These are phyloP conservation scores for Drosophila testacea DNA, from an alignment of 2,888 invertebrate genomes.

Conservation along the genomic window DNA sequence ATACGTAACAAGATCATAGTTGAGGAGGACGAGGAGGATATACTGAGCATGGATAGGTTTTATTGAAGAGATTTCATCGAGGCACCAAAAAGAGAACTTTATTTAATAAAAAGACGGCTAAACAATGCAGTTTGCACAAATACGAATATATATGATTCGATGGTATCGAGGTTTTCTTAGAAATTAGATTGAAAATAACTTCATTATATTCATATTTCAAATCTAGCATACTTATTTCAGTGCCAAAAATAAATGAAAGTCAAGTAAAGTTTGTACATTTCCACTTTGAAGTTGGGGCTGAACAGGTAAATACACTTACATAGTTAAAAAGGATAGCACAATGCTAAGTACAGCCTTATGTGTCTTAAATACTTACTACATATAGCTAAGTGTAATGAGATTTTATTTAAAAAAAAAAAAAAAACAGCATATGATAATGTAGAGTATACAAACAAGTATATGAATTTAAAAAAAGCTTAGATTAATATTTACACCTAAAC, in stretches of 20 bases:
- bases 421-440: constrained; percentile 7
- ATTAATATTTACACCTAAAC: constrained; percentile 56
- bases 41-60: constrained; percentile 83
- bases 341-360: constrained; percentile 84
- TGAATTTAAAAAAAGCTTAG: constrained; percentile 56
- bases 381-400: constrained; percentile 80
- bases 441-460: constrained; percentile 33
- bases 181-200: constrained; percentile 14
- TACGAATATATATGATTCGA: constrained; percentile 18
- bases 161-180: constrained; percentile 20
- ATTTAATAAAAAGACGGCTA: neutral
- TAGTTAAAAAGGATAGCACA: constrained; percentile 59
- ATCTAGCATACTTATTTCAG: constrained; percentile 47
- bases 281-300: constrained; percentile 43
- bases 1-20: constrained; percentile 82
- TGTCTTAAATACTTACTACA: constrained; percentile 84
- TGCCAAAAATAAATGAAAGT: constrained; percentile 44
- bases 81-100: constrained; percentile 39
- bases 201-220: constrained; percentile 16
- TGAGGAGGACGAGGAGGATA: constrained; percentile 83
- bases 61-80: constrained; percentile 84
- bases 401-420: constrained; percentile 61
- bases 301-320: constrained; percentile 35
- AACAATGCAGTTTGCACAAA: constrained; percentile 36
- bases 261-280: constrained; percentile 64